phyloP scores from a whole-genome alignment of 2,113 vertebrate species.

The Saccopteryx bilineata region DNA sequence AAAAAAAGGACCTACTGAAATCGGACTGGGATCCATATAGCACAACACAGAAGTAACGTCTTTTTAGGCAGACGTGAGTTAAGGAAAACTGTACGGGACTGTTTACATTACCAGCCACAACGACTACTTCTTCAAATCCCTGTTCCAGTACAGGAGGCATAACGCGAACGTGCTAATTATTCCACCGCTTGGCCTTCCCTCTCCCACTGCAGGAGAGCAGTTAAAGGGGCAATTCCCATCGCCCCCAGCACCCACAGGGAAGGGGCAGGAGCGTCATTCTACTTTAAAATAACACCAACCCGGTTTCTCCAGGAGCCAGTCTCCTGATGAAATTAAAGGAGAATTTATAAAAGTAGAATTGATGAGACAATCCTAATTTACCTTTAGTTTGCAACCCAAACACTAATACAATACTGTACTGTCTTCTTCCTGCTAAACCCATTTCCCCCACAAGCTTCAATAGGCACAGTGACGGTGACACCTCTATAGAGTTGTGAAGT shows the following conservation, averaged over 20 bases:
- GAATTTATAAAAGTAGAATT: constrained; percentile 35
- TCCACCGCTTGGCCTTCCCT: neutral
- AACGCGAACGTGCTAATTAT: constrained; percentile 53
- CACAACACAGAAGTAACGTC: constrained; percentile 54
- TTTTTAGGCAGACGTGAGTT: neutral
- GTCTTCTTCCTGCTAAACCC: neutral
- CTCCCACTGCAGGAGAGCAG: neutral
- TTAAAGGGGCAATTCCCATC: constrained; percentile 13
- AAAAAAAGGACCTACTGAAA: neutral
- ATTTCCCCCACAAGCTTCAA: neutral
- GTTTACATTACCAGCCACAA: constrained; percentile 60
- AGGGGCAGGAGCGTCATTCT: neutral
- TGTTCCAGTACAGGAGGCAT: neutral
- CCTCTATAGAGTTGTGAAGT: neutral
- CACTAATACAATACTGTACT: neutral
- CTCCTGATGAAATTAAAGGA: neutral
- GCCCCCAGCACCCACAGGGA: constrained; percentile 13
- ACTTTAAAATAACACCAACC: neutral
- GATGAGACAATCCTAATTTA: neutral
- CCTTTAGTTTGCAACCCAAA: constrained; percentile 54
- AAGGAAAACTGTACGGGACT: constrained; percentile 63
- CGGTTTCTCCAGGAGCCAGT: neutral
- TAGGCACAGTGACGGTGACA: neutral
- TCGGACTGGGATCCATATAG: constrained; percentile 6
- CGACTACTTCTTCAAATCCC: constrained; percentile 55